phyloP scores from a whole-genome alignment of 1,140 invertebrate genomes.

The Parasteatoda tepidariorum region DNA sequence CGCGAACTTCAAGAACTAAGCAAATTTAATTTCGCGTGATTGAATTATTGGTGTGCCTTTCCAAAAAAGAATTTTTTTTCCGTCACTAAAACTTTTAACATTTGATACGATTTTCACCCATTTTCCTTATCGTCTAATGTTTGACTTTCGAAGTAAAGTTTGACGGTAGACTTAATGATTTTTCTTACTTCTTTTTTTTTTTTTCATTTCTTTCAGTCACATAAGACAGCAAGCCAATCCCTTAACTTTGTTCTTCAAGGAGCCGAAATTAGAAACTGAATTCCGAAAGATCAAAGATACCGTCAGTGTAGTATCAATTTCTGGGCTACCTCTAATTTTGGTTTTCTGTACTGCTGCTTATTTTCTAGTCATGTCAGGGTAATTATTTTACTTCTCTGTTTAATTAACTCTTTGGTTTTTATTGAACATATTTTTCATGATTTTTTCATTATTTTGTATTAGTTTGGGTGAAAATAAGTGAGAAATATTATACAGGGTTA shows the following conservation, averaged over 20 bases:
- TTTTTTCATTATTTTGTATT: too few species aligned
- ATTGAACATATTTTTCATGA: too few species aligned
- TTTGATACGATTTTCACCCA: too few species aligned
- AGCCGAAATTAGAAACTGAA: slow-evolving; percentile 63
- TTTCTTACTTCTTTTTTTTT: neutral
- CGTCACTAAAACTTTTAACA: too few species aligned
- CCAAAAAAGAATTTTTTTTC: neutral
- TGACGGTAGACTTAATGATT: neutral
- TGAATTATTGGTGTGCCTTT: neutral
- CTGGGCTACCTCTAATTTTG: slow-evolving; percentile 64
- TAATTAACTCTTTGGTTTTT: neutral
- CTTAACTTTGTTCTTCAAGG: slow-evolving; percentile 65
- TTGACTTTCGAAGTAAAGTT: neutral
- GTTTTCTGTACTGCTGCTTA: slow-evolving; percentile 63
- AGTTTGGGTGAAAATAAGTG: too few species aligned
- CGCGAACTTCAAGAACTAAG: neutral
- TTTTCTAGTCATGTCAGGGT: slow-evolving; percentile 65
- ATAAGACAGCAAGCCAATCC: slow-evolving; percentile 59
- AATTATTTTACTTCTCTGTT: slow-evolving; percentile 17
- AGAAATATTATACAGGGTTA: too few species aligned
- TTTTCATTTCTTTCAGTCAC: slow-evolving; percentile 40
- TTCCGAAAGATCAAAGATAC: slow-evolving; percentile 63
- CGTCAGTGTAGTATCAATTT: slow-evolving; percentile 63
- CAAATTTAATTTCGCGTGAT: neutral
- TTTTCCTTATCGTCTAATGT: neutral